Evolutionary conservation across 2,797 vertebrate species (phyloP).

Genomic region (Pyrocephalus nanus): DNA sequence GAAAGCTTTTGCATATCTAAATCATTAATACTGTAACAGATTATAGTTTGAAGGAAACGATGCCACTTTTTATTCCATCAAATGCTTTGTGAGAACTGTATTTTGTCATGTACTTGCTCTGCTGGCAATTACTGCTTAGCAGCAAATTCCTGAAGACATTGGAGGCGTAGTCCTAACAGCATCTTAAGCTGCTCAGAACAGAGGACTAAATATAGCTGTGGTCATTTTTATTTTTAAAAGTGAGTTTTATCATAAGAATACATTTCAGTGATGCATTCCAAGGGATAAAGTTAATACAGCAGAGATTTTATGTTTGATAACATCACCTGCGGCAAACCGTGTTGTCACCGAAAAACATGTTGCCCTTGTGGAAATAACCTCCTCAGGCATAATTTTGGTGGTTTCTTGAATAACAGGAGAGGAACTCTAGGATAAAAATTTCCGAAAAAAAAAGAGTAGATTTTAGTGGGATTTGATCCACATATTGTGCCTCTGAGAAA

Average conservation of each 20-base stretch:
- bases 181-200: neutral
- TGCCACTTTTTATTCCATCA: neutral
- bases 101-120: neutral
- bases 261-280: neutral
- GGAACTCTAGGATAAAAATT: neutral
- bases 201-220: constrained; percentile 11
- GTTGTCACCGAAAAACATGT: neutral
- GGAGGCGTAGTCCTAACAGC: neutral
- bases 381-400: neutral
- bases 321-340: neutral
- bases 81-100: neutral
- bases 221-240: constrained; percentile 22
- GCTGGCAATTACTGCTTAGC: neutral
- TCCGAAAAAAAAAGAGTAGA: neutral
- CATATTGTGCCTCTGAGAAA: neutral
- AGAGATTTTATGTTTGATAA: neutral
- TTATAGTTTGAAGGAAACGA: neutral
- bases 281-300: constrained; percentile 14
- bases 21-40: neutral
- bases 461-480: neutral
- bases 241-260: neutral
- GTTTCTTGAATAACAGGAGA: neutral
- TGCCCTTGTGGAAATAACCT: neutral
- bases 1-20: neutral
- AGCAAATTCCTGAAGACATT: neutral